These are phyloP conservation scores for Chelonia mydas DNA, from an alignment of 2,797 vertebrate species.

Conservation along the genomic window DNA sequence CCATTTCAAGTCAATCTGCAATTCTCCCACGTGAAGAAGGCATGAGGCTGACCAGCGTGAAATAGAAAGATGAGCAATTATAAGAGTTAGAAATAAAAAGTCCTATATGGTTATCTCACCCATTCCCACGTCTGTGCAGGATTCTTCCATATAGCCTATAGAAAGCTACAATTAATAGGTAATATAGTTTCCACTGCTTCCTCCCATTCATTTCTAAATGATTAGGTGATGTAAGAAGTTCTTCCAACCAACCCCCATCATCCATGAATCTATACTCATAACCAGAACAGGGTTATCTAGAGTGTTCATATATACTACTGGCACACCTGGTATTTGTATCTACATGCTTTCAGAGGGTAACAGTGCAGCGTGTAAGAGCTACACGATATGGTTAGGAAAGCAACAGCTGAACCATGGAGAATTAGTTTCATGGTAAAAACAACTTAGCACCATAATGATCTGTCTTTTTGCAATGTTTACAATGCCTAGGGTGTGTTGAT, in stretches of 20 bases:
- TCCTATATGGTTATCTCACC: neutral
- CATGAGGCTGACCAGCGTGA: neutral
- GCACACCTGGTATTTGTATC: neutral
- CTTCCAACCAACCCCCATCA: neutral
- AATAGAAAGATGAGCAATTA: neutral
- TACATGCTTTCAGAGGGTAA: neutral
- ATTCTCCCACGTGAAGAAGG: neutral
- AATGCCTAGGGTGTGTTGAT: constrained; percentile 48
- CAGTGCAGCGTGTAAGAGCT: neutral
- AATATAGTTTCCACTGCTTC: constrained; percentile 5
- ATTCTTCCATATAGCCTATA: neutral
- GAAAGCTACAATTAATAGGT: neutral
- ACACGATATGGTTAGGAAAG: neutral
- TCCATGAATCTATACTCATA: neutral
- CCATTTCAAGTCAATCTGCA: neutral
- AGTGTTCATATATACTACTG: neutral
- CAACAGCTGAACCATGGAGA: constrained; percentile 46
- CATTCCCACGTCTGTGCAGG: neutral
- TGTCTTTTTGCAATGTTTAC: constrained; percentile 62
- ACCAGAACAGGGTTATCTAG: neutral
- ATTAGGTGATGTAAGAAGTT: neutral
- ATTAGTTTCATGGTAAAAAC: constrained; percentile 69
- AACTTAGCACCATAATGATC: constrained; percentile 58
- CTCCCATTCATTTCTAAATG: neutral
- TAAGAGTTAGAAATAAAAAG: rapidly evolving